Percentiles rank a stretch among this genome's conserved stretches.
Conservation (phyloP, 2,797 vertebrate species). For the Leucoraja ocellata region DNA sequence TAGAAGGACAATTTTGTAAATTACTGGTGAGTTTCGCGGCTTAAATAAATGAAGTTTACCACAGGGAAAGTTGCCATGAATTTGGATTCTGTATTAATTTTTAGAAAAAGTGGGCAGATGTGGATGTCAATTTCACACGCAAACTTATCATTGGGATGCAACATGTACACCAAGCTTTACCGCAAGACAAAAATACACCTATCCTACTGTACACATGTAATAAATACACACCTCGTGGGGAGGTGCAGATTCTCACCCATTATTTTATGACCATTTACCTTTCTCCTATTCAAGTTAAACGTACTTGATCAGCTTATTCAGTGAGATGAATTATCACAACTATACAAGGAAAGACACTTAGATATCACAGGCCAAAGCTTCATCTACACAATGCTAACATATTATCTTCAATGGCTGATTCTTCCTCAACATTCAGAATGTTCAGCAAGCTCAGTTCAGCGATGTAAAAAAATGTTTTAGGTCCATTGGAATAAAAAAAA, state of each 20-base stretch:
- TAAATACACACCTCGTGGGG: not conserved
- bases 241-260: not conserved
- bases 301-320: not conserved
- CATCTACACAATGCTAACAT: not conserved
- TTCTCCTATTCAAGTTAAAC: not conserved
- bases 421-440: not conserved
- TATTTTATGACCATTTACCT: not conserved
- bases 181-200: constrained; percentile 18
- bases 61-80: constrained; percentile 13
- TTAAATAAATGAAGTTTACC: constrained; percentile 16
- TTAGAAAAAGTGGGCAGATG: not conserved
- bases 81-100: constrained; percentile 1
- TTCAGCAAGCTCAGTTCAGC: not conserved
- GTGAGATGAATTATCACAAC: constrained; percentile 22
- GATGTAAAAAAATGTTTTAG: constrained; percentile 12
- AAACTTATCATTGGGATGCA: not conserved
- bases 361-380: constrained; percentile 1
- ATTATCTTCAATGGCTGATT: not conserved
- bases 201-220: constrained; percentile 15
- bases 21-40: not conserved
- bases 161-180: not conserved
- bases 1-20: not conserved
- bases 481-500: constrained; percentile 23
- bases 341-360: not conserved
- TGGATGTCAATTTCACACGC: not conserved